Conservation (phyloP, 2,888 invertebrate genomes). For the Xestia ashworthii region DNA sequence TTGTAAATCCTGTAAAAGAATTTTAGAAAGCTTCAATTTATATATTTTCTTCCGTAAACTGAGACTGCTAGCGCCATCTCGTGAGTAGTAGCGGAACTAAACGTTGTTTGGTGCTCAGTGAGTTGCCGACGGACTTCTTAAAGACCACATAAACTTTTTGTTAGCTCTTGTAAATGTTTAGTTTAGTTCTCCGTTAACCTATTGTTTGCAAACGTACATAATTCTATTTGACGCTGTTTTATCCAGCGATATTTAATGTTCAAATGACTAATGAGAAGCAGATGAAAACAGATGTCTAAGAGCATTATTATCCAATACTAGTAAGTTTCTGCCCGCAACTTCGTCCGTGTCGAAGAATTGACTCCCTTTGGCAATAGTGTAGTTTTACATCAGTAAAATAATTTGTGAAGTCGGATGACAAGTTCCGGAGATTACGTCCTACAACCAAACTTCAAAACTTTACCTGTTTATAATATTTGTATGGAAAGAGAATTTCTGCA, state of each 20-base stretch:
- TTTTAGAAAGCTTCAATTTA: background rate
- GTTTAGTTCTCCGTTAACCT: background rate
- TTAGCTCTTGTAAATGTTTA: background rate
- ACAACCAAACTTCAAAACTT: background rate
- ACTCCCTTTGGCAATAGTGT: background rate
- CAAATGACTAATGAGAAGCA: background rate
- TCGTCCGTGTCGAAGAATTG: background rate
- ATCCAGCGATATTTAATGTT: background rate
- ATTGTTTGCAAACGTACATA: background rate
- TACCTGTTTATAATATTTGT: background rate
- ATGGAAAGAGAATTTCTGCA: too few relatives aligned
- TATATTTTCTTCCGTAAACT: background rate
- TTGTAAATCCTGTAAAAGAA: too few relatives aligned
- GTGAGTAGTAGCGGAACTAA: constrained; percentile 74
- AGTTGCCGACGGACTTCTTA: constrained; percentile 27
- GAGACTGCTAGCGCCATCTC: constrained; percentile 75
- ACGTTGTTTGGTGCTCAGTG: background rate
- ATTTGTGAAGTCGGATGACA: background rate
- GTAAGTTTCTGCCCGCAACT: background rate
- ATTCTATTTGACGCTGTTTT: background rate
- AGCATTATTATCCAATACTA: background rate
- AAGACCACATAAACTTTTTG: background rate
- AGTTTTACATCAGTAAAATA: background rate
- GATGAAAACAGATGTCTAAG: background rate
- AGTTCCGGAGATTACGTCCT: background rate